phyloP scores from a whole-genome alignment of 2,888 invertebrate species.

The Suillia variegata region DNA sequence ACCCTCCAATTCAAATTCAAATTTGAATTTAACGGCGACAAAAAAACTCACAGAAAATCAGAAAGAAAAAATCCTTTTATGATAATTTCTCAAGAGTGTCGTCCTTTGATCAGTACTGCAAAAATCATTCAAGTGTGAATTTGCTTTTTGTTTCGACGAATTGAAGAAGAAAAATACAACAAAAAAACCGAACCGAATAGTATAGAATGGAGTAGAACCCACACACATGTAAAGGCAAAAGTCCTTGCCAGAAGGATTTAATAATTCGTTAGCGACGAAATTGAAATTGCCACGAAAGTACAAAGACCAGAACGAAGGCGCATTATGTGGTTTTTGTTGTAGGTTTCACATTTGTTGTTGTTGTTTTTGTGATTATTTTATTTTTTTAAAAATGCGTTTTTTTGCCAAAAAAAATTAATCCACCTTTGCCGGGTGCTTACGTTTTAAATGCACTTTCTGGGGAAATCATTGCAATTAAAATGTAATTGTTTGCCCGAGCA shows the following conservation, averaged over 20 bases:
- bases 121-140: conserved; percentile 58
- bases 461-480: conserved; percentile 60
- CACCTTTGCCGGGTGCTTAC: too few relatives aligned
- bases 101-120: conserved; percentile 57
- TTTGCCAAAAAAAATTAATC: conserved; percentile 11
- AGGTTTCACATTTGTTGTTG: too few relatives aligned
- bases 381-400: background rate
- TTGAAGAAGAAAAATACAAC: background rate
- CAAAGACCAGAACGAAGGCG: background rate
- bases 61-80: conserved; percentile 49
- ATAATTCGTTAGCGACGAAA: conserved; percentile 49
- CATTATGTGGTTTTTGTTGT: background rate
- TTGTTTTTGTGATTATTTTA: too few relatives aligned
- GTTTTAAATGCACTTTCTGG: conserved; percentile 32
- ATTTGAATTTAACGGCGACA: background rate
- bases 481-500: conserved; percentile 47
- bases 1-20: background rate
- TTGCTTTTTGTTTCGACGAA: conserved; percentile 30
- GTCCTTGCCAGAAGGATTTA: conserved; percentile 21
- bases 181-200: too few relatives aligned
- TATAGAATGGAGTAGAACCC: too few relatives aligned
- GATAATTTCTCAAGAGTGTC: conserved; percentile 60
- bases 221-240: too few relatives aligned
- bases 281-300: conserved; percentile 45
- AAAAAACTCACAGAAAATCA: conserved; percentile 1